Conservation (phyloP, 2,888 invertebrate genomes). For the Baronia brevicornis region DNA sequence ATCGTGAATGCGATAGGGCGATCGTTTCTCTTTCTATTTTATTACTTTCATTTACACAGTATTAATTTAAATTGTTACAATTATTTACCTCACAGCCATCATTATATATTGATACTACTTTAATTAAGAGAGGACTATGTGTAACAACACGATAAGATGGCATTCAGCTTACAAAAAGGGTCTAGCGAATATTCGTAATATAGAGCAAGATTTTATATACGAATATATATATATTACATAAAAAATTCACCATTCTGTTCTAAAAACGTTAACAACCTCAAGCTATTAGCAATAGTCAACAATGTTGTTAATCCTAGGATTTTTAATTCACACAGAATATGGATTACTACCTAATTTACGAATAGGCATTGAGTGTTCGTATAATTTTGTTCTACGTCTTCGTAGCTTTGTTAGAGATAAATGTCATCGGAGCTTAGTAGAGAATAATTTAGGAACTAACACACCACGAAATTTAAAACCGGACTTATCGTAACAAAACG, state of each 20-base stretch:
- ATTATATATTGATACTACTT: conserved; percentile 75
- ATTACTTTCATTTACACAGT: conserved; percentile 65
- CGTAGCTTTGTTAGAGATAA: conserved; percentile 20
- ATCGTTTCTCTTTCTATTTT: conserved; percentile 49
- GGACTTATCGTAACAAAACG: conserved; percentile 14
- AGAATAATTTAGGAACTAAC: conserved; percentile 26
- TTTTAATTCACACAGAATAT: conserved; percentile 68
- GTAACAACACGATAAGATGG: conserved; percentile 68
- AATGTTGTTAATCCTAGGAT: conserved; percentile 72
- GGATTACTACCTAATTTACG: conserved; percentile 49
- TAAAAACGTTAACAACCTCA: conserved; percentile 75
- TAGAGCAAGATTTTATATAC: conserved; percentile 48
- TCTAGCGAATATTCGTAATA: conserved; percentile 68
- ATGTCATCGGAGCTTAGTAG: conserved; percentile 20
- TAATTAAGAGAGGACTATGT: conserved; percentile 70
- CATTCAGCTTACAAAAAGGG: conserved; percentile 67
- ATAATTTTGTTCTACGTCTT: conserved; percentile 26
- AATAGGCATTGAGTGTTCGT: conserved; percentile 39
- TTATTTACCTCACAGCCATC: conserved; percentile 76
- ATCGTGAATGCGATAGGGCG: conserved; percentile 49
- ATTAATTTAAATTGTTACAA: conserved; percentile 73
- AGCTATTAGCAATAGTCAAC: conserved; percentile 76
- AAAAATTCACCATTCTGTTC: conserved; percentile 70
- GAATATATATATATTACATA: conserved; percentile 64
- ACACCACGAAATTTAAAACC: conserved; percentile 19